These are phyloP conservation scores for Abramis brama DNA, from an alignment of 2,113 vertebrate genomes.

Conservation along the genomic window DNA sequence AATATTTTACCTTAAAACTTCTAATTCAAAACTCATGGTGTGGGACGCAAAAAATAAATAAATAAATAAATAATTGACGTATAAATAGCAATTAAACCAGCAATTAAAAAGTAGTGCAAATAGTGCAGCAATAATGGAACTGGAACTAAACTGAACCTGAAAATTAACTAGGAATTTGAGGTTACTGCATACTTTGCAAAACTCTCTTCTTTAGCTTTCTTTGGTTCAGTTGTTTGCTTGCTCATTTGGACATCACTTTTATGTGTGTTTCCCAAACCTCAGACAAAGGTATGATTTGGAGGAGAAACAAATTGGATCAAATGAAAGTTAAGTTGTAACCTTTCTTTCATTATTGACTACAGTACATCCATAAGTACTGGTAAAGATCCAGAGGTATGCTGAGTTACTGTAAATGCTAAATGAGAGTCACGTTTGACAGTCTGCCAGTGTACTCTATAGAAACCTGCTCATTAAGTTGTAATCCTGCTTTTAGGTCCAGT, in stretches of 20 bases:
- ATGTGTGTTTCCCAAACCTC: not conserved
- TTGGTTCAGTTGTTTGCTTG: not conserved
- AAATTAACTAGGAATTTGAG: not conserved
- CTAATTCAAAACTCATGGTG: too few species aligned
- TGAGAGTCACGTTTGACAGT: slow-evolving; percentile 11
- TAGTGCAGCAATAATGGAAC: not conserved
- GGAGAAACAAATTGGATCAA: not conserved
- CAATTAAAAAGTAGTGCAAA: not conserved
- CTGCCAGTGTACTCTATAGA: slow-evolving; percentile 15
- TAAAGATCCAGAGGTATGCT: not conserved
- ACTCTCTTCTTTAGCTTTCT: not conserved
- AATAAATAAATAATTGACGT: not conserved
- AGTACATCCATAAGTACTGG: not conserved
- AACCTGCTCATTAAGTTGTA: slow-evolving; percentile 14
- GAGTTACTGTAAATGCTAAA: not conserved
- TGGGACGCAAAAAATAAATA: too few species aligned
- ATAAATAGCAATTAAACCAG: not conserved
- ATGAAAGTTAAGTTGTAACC: not conserved
- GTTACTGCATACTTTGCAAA: not conserved
- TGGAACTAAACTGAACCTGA: not conserved
- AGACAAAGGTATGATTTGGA: slow-evolving; percentile 9
- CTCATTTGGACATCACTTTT: not conserved
- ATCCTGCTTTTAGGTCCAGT: slow-evolving; percentile 26
- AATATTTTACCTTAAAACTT: too few species aligned
- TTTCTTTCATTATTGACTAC: not conserved